A percentile compares a stretch with the other conserved stretches of the same genome.
Evolutionary conservation across 2,797 vertebrate genomes (phyloP).

Genomic region (Gymnocypris eckloni): DNA sequence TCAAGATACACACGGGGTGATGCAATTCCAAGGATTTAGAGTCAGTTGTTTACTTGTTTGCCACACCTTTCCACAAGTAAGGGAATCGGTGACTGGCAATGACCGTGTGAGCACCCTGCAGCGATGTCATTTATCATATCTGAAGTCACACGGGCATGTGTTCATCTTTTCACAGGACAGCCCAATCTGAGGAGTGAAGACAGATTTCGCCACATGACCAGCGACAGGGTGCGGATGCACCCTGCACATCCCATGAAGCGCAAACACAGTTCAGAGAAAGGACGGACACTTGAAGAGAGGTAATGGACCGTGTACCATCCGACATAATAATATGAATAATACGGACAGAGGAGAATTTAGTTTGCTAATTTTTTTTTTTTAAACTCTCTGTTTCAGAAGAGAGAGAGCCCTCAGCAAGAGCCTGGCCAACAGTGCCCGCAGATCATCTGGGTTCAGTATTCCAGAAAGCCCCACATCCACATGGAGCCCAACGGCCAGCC

Average conservation of each 20-base stretch:
- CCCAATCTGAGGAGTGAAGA: conserved; percentile 81
- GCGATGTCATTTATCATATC: conserved; percentile 23
- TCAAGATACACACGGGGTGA: conserved; percentile 63
- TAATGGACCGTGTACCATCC: conserved; percentile 42
- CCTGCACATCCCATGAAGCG: conserved; percentile 75
- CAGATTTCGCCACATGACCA: conserved; percentile 77
- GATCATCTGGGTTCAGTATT: conserved; percentile 61
- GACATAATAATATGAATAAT: no score
- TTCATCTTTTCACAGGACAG: conserved; percentile 72
- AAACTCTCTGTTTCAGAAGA: conserved; percentile 69
- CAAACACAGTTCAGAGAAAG: conserved; percentile 75
- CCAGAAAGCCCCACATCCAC: conserved; percentile 76
- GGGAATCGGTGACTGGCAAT: conserved; percentile 31
- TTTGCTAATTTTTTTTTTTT: not conserved
- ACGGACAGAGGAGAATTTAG: not conserved
- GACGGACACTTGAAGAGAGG: conserved; percentile 79
- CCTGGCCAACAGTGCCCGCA: conserved; percentile 64
- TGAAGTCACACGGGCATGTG: not conserved
- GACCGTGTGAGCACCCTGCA: conserved; percentile 26
- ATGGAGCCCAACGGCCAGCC: conserved; percentile 77
- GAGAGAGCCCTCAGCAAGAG: conserved; percentile 76
- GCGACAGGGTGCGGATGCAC: conserved; percentile 73
- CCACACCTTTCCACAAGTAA: conserved; percentile 48
- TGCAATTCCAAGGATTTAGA: conserved; percentile 70
- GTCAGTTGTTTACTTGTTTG: conserved; percentile 57